phyloP scores from a whole-genome alignment of 2,888 invertebrate species.

The Pandemis heparana region DNA sequence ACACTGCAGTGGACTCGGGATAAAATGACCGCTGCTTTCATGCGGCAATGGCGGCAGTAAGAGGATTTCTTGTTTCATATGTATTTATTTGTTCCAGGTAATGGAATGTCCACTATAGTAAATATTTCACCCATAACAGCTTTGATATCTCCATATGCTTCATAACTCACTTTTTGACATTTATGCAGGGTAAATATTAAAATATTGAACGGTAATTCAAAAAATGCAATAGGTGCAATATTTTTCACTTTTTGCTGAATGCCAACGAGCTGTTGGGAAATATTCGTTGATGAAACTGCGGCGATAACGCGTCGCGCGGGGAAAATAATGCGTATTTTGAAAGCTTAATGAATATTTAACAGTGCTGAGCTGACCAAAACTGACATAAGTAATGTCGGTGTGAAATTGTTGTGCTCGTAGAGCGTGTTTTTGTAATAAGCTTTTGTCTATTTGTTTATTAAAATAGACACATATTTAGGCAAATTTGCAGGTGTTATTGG shows the following conservation, averaged over 20 bases:
- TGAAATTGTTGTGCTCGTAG: constrained; percentile 39
- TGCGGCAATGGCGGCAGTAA: constrained; percentile 34
- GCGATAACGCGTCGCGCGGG: constrained; percentile 57
- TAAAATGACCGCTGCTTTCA: constrained; percentile 42
- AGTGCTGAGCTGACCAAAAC: constrained; percentile 43
- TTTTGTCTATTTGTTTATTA: constrained; percentile 30
- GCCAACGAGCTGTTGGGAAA: constrained; percentile 60
- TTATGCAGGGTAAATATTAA: constrained; percentile 45
- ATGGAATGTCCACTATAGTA: constrained; percentile 52
- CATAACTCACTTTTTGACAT: constrained; percentile 35
- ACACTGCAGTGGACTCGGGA: constrained; percentile 39
- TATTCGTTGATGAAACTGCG: constrained; percentile 66
- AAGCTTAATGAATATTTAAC: constrained; percentile 44
- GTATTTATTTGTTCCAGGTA: constrained; percentile 40
- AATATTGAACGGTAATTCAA: constrained; percentile 34
- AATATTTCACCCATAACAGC: constrained; percentile 45
- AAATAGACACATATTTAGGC: background rate
- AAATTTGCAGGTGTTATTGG: background rate
- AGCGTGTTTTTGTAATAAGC: constrained; percentile 40
- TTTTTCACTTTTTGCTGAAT: constrained; percentile 58
- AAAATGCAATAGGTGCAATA: constrained; percentile 44
- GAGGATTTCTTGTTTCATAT: constrained; percentile 34
- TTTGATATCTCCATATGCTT: constrained; percentile 1
- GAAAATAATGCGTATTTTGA: constrained; percentile 49
- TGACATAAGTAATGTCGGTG: constrained; percentile 42